Conservation (phyloP, 2,797 vertebrate species). For the Miichthys miiuy region DNA sequence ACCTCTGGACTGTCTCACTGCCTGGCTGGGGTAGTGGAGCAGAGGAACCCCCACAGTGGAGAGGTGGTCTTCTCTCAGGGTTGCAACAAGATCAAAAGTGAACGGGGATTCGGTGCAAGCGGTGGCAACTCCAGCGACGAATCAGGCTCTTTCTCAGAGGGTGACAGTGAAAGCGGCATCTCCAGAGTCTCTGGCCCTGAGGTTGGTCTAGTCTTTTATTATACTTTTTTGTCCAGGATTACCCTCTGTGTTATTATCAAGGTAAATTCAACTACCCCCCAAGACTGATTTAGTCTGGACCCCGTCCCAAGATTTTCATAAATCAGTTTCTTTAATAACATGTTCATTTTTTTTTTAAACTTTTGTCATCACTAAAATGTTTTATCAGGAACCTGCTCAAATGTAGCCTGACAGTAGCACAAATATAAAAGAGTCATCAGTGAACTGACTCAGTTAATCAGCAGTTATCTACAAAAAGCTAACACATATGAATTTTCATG, state of each 20-base stretch:
- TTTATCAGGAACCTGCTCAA: neutral
- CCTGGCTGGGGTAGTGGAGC: slow-evolving; percentile 84
- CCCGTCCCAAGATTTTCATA: no score
- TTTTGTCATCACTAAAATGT: neutral
- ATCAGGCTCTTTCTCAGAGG: slow-evolving; percentile 96
- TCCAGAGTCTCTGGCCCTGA: slow-evolving; percentile 92
- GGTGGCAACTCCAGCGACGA: slow-evolving; percentile 97
- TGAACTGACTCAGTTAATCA: neutral
- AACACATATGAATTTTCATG: neutral
- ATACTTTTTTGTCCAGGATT: neutral
- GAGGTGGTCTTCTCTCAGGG: slow-evolving; percentile 90
- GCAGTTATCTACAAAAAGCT: neutral
- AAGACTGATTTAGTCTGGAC: neutral
- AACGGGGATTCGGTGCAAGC: slow-evolving; percentile 86
- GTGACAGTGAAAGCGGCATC: slow-evolving; percentile 94
- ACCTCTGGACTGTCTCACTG: slow-evolving; percentile 85
- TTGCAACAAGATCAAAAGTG: slow-evolving; percentile 92
- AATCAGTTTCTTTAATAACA: neutral
- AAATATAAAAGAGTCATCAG: neutral
- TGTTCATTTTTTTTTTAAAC: neutral
- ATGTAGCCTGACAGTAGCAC: neutral
- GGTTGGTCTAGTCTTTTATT: slow-evolving; percentile 83
- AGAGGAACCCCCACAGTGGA: slow-evolving; percentile 81
- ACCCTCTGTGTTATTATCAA: neutral
- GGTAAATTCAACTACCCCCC: neutral